Evolutionary conservation across 2,888 invertebrate genomes (phyloP).

Genomic region (Acanthopleura granulata): DNA sequence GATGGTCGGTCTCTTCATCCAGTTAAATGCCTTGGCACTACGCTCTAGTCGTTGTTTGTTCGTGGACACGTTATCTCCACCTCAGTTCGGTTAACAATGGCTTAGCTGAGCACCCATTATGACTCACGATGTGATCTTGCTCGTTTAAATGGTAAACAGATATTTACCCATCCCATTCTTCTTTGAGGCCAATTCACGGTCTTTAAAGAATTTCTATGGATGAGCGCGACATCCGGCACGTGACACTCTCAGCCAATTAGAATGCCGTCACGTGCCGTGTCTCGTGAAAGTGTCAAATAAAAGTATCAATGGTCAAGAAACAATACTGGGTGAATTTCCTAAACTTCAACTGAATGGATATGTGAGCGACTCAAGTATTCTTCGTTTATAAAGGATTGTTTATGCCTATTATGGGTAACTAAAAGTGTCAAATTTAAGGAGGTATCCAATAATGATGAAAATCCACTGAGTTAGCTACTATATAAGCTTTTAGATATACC

Average conservation of each 20-base stretch:
- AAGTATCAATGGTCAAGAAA: background rate
- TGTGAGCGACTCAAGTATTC: conserved; percentile 4
- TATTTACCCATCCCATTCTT: conserved; percentile 1
- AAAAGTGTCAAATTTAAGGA: background rate
- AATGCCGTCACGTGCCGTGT: conserved; percentile 4
- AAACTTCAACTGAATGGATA: background rate
- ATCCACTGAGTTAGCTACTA: no score
- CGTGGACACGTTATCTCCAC: background rate
- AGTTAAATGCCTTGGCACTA: background rate
- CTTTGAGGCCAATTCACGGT: background rate
- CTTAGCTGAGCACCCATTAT: background rate
- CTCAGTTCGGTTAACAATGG: background rate
- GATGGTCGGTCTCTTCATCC: background rate
- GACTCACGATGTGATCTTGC: background rate
- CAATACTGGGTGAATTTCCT: conserved; percentile 6
- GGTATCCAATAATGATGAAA: no score
- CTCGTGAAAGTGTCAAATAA: conserved; percentile 1
- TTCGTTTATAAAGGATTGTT: background rate
- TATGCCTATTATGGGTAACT: conserved; percentile 1
- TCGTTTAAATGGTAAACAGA: conserved; percentile 13
- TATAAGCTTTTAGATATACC: no score
- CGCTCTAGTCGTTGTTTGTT: background rate
- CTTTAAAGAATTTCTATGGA: background rate
- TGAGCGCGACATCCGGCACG: background rate
- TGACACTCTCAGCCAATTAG: conserved; percentile 3